Percentiles rank a stretch among this genome's conserved stretches.
Evolutionary conservation across 64 coral and sea anemone genomes (phyloP).

Genomic region (Astreopora myriophthalma): DNA sequence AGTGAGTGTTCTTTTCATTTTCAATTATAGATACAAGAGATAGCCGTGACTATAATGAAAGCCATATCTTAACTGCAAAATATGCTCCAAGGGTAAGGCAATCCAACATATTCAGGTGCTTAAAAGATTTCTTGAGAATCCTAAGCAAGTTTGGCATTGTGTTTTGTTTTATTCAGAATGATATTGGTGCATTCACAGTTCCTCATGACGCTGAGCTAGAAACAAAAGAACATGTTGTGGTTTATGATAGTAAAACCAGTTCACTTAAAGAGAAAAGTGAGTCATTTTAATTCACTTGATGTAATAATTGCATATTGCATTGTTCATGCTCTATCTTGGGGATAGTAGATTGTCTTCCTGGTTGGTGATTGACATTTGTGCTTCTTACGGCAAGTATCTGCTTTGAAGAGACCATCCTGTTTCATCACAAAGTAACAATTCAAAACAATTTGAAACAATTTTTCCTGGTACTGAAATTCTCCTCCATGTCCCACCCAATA

Average conservation of each 20-base stretch:
- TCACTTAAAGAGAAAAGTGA: conserved; percentile 90
- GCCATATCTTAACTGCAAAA: conserved; percentile 90
- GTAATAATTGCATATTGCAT: too few species aligned
- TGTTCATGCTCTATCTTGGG: too few species aligned
- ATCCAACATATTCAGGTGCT: neutral
- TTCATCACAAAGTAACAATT: too few species aligned
- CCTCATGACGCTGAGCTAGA: conserved; percentile 91
- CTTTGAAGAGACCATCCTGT: too few species aligned
- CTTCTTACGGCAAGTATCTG: too few species aligned
- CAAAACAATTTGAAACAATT: too few species aligned
- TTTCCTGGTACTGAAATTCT: too few species aligned
- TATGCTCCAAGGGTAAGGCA: conserved; percentile 94
- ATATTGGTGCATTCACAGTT: conserved; percentile 89
- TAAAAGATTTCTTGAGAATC: neutral
- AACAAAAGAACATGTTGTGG: conserved; percentile 88
- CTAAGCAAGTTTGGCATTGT: neutral
- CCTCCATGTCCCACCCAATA: too few species aligned
- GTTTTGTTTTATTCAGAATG: conserved; percentile 67
- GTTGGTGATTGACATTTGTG: too few species aligned
- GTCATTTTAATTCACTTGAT: neutral
- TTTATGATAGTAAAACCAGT: conserved; percentile 89
- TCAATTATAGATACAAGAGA: conserved; percentile 84
- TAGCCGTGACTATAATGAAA: conserved; percentile 88
- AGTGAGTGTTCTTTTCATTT: neutral
- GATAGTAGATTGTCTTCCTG: too few species aligned